Base-by-base conservation (phyloP, 1,140 invertebrate species). In the Papilio helenus region DNA sequence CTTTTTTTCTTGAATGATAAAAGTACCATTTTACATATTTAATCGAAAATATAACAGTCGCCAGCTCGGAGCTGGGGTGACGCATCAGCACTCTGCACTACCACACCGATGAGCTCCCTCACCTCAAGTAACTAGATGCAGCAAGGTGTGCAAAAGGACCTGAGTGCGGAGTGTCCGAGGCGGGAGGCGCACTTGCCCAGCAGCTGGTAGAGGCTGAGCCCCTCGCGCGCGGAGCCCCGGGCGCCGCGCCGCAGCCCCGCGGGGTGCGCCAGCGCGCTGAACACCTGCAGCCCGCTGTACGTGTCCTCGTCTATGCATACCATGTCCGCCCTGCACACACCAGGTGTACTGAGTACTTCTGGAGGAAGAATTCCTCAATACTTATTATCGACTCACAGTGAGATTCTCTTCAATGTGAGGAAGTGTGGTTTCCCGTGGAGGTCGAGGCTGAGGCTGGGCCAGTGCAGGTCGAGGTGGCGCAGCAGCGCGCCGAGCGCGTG, bases 281-380 rank as follows among this genome's bases (percentile, higher is more conserved):
- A 97, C 68, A 98, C 97, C 93, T 98, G 96, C 12, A 98, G 89
- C 16, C 96, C 96, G 79, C 95, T 95, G 87, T 96, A 97, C 3
- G 96, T 96, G 82, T 96, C 96, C 61, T 96, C 95, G 91, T 98
- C 97, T 12, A 98, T 95, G 82, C 96, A 96, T 29, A 98, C 95
- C 83, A 97, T 95, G 85, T 97, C 95, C 68, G 95, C 91, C 84
- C 97, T 97, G 82, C 20, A 51, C 76, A 51, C 10, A 20, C 87
- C 16, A 83, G 23, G 23, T 18, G 20, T 18, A 71, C 14, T 26
- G 14, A 26, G 2, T 29, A 29, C 14, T 29, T 23, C 7, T 68
- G 26, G 44, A 3, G 44, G 44, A 46, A 46, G 44, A 14, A 46
- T 46, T 46, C 44, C 4, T 46, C 44, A 46, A 46, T 12, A 34